Evolutionary conservation across 2,113 vertebrate genomes (phyloP).

Genomic region (Percopsis transmontana): DNA sequence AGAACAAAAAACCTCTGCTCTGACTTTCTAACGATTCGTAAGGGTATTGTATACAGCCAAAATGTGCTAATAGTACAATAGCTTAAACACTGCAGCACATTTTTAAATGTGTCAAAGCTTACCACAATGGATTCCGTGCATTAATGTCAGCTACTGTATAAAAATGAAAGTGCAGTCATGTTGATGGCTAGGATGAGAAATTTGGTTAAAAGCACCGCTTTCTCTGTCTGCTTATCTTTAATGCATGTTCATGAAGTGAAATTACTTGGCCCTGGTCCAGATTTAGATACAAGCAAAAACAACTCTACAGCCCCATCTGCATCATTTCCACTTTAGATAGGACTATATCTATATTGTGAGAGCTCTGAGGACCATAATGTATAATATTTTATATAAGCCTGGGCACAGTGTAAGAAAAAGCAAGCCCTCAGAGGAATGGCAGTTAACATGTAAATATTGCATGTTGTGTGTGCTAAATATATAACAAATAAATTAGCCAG

Average conservation of each 20-base stretch:
- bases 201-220: conserved; percentile 7
- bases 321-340: conserved; percentile 28
- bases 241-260: conserved; percentile 25
- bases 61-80: conserved; percentile 17
- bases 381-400: conserved; percentile 11
- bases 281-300: conserved; percentile 30
- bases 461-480: conserved; percentile 8
- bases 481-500: conserved; percentile 45
- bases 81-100: conserved; percentile 14
- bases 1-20: conserved; percentile 1
- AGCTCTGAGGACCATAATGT: background rate
- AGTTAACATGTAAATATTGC: conserved; percentile 36
- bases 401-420: conserved; percentile 27
- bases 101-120: conserved; percentile 35
- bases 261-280: conserved; percentile 26
- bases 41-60: conserved; percentile 16
- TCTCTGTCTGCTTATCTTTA: conserved; percentile 14
- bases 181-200: conserved; percentile 24
- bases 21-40: conserved; percentile 12
- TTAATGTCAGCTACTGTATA: conserved; percentile 24
- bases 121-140: conserved; percentile 28
- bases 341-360: too few species aligned
- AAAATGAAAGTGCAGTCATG: conserved; percentile 36
- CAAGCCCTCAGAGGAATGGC: conserved; percentile 6
- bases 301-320: conserved; percentile 35